phyloP scores from a whole-genome alignment of 2,113 vertebrate species.

The Rhinichthys klamathensis region DNA sequence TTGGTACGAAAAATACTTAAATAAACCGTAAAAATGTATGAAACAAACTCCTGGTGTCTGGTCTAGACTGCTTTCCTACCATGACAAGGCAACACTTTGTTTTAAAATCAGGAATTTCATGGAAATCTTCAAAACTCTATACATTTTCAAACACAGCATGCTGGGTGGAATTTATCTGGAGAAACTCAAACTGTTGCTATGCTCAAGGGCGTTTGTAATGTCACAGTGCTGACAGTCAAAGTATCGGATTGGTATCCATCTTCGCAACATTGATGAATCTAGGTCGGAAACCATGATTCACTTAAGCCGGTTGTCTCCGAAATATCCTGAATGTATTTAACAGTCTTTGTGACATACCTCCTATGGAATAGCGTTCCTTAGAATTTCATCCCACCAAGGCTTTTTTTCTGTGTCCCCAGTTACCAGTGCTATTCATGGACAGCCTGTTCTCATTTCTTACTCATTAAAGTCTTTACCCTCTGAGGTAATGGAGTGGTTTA shows the following conservation, averaged over 20 bases:
- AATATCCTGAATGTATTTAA: slow-evolving; percentile 26
- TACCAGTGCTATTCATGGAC: not conserved
- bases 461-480: slow-evolving; percentile 13
- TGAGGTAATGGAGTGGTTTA: slow-evolving; percentile 47
- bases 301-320: not conserved
- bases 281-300: not conserved
- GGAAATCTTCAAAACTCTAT: not conserved
- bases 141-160: not conserved
- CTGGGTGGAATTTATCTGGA: not conserved
- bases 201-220: slow-evolving; percentile 20
- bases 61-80: not conserved
- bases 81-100: not conserved
- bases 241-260: not conserved
- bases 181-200: not conserved
- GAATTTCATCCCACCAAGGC: not conserved
- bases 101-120: not conserved
- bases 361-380: not conserved
- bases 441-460: slow-evolving; percentile 26
- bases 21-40: slow-evolving; percentile 1
- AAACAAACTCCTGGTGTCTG: not conserved
- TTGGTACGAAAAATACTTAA: not conserved
- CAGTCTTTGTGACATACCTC: not conserved
- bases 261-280: not conserved
- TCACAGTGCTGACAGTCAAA: not conserved
- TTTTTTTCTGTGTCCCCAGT: not conserved